These are phyloP conservation scores for Gila robusta DNA, from an alignment of 2,797 vertebrate genomes.

Conservation along the genomic window DNA sequence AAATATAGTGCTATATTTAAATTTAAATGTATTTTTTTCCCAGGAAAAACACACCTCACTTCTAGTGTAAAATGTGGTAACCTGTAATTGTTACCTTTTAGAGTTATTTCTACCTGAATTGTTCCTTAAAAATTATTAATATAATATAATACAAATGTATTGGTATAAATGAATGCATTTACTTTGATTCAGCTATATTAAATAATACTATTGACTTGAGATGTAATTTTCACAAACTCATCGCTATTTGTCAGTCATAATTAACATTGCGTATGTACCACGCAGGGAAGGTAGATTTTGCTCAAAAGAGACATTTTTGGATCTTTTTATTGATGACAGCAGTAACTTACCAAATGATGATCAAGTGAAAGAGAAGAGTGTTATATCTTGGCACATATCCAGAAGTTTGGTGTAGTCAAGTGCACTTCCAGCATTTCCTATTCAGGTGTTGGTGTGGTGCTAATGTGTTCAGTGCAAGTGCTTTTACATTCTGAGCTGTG, in stretches of 20 bases:
- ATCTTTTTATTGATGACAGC: neutral
- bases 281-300: neutral
- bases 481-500: neutral
- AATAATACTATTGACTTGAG: too few relatives aligned
- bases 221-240: too few relatives aligned
- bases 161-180: neutral
- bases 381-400: neutral
- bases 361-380: neutral
- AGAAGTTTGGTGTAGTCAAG: neutral
- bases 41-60: neutral
- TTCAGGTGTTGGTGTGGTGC: neutral
- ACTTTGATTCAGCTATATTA: neutral
- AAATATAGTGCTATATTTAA: neutral
- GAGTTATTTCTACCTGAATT: neutral
- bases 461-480: neutral
- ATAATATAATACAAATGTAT: too few relatives aligned
- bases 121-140: neutral
- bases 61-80: neutral
- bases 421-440: neutral
- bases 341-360: slow-evolving; percentile 19
- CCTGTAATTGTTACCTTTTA: neutral
- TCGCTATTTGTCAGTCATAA: too few relatives aligned
- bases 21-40: neutral
- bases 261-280: too few relatives aligned
- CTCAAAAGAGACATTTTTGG: slow-evolving; percentile 16